Conservation (phyloP, 2,797 vertebrate species). For the Tamandua tetradactyla region DNA sequence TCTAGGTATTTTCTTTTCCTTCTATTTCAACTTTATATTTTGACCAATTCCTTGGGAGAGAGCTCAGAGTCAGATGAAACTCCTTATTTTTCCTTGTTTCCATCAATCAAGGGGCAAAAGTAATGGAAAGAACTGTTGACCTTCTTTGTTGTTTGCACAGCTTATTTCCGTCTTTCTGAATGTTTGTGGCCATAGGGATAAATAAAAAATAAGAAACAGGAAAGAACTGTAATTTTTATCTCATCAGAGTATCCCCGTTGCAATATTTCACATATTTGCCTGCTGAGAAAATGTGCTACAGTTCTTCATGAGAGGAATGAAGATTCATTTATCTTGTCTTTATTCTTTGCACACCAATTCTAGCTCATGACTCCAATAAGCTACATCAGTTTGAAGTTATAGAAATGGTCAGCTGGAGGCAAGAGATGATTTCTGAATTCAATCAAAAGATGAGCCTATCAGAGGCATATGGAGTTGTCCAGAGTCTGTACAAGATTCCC, state of each 20-base stretch:
- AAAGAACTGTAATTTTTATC: slow-evolving; percentile 53
- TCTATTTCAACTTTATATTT: not conserved
- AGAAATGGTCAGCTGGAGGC: slow-evolving; percentile 72
- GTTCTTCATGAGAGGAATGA: slow-evolving; percentile 65
- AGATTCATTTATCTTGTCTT: slow-evolving; percentile 72
- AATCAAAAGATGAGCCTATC: slow-evolving; percentile 59
- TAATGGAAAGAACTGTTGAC: not conserved
- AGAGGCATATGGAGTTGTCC: not conserved
- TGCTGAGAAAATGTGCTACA: slow-evolving; percentile 59
- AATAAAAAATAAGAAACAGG: not conserved
- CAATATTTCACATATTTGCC: slow-evolving; percentile 21
- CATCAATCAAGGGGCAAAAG: slow-evolving; percentile 30
- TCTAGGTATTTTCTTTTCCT: not conserved
- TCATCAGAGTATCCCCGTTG: not conserved
- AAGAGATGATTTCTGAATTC: slow-evolving; percentile 68
- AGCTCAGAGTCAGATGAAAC: not conserved
- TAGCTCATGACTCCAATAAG: slow-evolving; percentile 67
- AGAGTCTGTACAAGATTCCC: slow-evolving; percentile 32
- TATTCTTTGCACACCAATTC: slow-evolving; percentile 57
- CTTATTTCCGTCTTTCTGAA: slow-evolving; percentile 52
- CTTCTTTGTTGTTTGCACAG: not conserved
- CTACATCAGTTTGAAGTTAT: slow-evolving; percentile 44
- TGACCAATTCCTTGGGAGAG: slow-evolving; percentile 41
- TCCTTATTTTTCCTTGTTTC: slow-evolving; percentile 37
- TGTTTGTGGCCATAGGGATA: not conserved